Conservation (phyloP, 2,113 vertebrate species). For the Neolamprologus toae region DNA sequence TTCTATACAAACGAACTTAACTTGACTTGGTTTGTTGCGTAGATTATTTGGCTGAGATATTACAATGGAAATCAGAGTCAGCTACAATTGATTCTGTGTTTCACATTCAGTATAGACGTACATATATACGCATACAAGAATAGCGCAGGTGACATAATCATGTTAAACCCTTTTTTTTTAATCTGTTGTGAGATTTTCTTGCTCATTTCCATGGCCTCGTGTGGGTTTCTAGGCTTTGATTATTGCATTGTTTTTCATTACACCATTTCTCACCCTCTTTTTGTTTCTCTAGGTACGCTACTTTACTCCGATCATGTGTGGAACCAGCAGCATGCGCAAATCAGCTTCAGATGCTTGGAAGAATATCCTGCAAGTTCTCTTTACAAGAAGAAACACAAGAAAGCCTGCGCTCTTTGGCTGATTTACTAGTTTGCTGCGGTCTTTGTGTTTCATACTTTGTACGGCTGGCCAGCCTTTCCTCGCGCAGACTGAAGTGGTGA, state of each 20-base stretch:
- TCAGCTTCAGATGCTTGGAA: slow-evolving; percentile 63
- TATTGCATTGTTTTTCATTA: slow-evolving; percentile 43
- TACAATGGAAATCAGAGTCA: slow-evolving; percentile 6
- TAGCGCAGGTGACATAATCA: slow-evolving; percentile 35
- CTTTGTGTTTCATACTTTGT: neutral
- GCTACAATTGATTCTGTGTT: slow-evolving; percentile 8
- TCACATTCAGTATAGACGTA: neutral
- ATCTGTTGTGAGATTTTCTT: neutral
- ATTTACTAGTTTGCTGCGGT: slow-evolving; percentile 71
- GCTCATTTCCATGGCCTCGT: neutral
- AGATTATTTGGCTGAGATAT: slow-evolving; percentile 3
- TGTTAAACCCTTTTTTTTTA: slow-evolving; percentile 26
- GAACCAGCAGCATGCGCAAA: slow-evolving; percentile 73
- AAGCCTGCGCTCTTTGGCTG: slow-evolving; percentile 77
- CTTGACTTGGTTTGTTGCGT: neutral
- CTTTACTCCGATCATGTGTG: slow-evolving; percentile 75
- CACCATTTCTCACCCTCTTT: neutral
- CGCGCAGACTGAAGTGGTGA: neutral
- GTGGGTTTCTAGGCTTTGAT: slow-evolving; percentile 26
- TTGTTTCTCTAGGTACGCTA: slow-evolving; percentile 72
- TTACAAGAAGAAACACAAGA: slow-evolving; percentile 66
- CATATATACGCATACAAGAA: neutral
- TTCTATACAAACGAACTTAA: neutral
- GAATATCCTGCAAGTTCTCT: slow-evolving; percentile 59
- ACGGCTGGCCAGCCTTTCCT: neutral